A percentile compares a stretch with the other conserved stretches of the same genome.
These are phyloP conservation scores for Phenganax stokvisi DNA, from an alignment of 92 coral and sea anemone genomes.

Conservation along the genomic window DNA sequence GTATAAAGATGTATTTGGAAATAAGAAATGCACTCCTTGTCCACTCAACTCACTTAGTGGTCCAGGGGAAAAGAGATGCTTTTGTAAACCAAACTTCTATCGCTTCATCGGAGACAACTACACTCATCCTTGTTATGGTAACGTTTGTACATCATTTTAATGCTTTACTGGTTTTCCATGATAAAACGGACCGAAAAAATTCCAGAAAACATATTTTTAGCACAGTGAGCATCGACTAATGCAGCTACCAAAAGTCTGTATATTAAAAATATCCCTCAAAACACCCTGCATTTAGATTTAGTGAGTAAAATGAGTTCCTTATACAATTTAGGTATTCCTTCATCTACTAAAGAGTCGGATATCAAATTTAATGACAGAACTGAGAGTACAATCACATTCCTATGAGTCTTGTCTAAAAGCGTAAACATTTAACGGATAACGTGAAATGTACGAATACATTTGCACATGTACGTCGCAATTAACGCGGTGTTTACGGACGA, in stretches of 20 bases:
- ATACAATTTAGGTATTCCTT: constrained; percentile 7
- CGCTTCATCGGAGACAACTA: constrained; percentile 32
- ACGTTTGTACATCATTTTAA: neutral
- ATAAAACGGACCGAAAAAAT: neutral
- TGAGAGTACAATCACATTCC: neutral
- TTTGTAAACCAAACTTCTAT: constrained; percentile 47
- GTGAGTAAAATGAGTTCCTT: neutral
- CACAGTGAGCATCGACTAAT: too few species aligned
- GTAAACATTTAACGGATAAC: constrained; percentile 20
- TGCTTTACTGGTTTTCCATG: neutral
- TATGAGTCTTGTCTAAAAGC: neutral
- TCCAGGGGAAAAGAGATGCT: constrained; percentile 47
- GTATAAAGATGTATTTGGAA: constrained; percentile 53
- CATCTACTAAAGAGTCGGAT: neutral
- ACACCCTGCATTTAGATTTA: too few species aligned
- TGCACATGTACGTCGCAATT: too few species aligned
- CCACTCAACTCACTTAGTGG: constrained; percentile 48
- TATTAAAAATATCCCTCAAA: neutral
- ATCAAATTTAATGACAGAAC: constrained; percentile 1
- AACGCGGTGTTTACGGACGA: constrained; percentile 17
- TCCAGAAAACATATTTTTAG: neutral
- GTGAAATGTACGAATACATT: constrained; percentile 51
- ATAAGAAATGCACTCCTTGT: constrained; percentile 51
- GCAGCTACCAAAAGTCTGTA: neutral
- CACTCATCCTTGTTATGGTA: constrained; percentile 30